phyloP scores from a whole-genome alignment of 2,797 vertebrate species.

The Oreochromis grahami region DNA sequence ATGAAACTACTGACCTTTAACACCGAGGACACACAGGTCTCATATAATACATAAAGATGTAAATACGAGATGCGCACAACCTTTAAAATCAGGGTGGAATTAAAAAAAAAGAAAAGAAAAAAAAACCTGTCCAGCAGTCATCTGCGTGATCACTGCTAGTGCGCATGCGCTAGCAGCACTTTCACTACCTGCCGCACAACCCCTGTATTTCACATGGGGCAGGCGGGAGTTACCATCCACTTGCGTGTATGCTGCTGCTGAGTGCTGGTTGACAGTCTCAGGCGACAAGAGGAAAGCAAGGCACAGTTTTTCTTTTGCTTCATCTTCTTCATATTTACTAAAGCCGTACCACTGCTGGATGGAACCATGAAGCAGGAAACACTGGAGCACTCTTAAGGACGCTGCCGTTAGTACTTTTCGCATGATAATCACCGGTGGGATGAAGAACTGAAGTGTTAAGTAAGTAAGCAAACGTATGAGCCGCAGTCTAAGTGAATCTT shows the following conservation, averaged over 20 bases:
- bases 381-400: slow-evolving; percentile 44
- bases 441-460: slow-evolving; percentile 72
- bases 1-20: background rate
- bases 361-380: slow-evolving; percentile 61
- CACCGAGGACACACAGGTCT: background rate
- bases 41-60: background rate
- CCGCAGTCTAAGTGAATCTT: background rate
- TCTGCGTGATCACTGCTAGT: slow-evolving; percentile 18
- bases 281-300: slow-evolving; percentile 55
- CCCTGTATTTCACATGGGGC: slow-evolving; percentile 79
- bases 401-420: slow-evolving; percentile 41
- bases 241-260: slow-evolving; percentile 63
- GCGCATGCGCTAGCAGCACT: slow-evolving; percentile 75
- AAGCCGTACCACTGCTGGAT: slow-evolving; percentile 47
- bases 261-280: slow-evolving; percentile 59
- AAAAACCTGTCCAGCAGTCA: background rate
- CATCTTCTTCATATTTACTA: background rate
- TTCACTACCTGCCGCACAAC: slow-evolving; percentile 77
- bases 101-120: background rate
- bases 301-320: background rate
- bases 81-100: slow-evolving; percentile 51
- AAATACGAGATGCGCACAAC: slow-evolving; percentile 27
- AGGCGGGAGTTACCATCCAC: slow-evolving; percentile 67
- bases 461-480: slow-evolving; percentile 26
- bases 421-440: slow-evolving; percentile 49